Base-by-base conservation (phyloP, 2,797 vertebrate species). In the Diplodus sargus region DNA sequence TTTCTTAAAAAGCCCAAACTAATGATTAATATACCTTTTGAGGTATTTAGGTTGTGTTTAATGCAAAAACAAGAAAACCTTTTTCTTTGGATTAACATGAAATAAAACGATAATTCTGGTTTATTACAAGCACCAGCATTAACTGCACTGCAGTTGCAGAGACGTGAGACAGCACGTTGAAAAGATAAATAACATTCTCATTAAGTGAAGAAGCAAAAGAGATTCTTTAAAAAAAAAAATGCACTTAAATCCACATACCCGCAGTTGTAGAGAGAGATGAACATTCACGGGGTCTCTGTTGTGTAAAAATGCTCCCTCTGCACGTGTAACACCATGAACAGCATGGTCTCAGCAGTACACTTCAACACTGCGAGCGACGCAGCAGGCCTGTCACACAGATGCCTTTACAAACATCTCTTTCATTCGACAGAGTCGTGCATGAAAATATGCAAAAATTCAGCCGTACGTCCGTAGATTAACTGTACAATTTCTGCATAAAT, bases 1-100 rank as follows among this genome's bases (percentile, higher is more conserved):
- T 64, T 65, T 70, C 54, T 66, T 49, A 17, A 71, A 62, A 62
- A 45, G 56, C 22, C 23, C 39, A 53, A 16, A 25, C 25, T 43
- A 56, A 70, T 49, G 47, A 66, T 56, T 28, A 0, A 59, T 78
- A 53, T 59, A 30, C 52, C 59, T 39, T 34, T 64, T 77, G 16
- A 54, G 58, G 64, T 39, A 34, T 76, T 69, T 8, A 8, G 45
- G 30, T 42, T 9, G 56, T 20, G 62, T 62, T 66, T 72, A 51
- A 51, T 42, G 53, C 17, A 52, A 7, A 51, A 28, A 70, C 52
- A 48, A 17, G 30, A 58, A 58, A 58, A 7, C 9, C 13, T 9
- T 22, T 43, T 54, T 20, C 17, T 9, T 48, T 17, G n/a, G 30
- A 56, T 34, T 25, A 47, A 48, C 51, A 45, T 57, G 0, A 48